Conservation (phyloP, 1,140 invertebrate genomes). For the Heliconius hewitsoni region DNA sequence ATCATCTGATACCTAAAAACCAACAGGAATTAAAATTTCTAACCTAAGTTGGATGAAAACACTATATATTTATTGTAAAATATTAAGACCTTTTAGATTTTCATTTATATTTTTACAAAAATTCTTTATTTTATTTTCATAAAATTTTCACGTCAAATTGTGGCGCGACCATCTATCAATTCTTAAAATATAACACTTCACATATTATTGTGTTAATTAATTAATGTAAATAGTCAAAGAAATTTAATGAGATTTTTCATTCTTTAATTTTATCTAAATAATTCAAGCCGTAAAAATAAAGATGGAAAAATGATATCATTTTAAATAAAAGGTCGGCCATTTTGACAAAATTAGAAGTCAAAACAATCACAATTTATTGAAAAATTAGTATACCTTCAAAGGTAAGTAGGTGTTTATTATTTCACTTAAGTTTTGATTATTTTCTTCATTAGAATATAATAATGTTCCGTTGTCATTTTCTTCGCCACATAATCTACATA, state of each 20-base stretch:
- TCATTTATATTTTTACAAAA: background rate
- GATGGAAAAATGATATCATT: slow-evolving; percentile 61
- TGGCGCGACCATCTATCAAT: slow-evolving; percentile 46
- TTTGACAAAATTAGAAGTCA: slow-evolving; percentile 81
- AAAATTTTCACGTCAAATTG: slow-evolving; percentile 42
- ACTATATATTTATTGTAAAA: background rate
- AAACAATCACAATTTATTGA: slow-evolving; percentile 81
- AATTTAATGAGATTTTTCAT: slow-evolving; percentile 7
- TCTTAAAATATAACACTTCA: slow-evolving; percentile 20
- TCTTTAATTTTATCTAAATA: slow-evolving; percentile 8
- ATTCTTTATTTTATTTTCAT: slow-evolving; percentile 5
- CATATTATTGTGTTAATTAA: background rate
- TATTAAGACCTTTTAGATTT: background rate
- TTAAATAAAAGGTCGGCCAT: slow-evolving; percentile 57
- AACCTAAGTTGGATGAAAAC: background rate
- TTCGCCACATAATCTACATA: slow-evolving; percentile 88
- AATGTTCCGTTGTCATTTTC: slow-evolving; percentile 86
- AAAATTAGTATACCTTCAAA: slow-evolving; percentile 83
- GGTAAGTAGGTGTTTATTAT: slow-evolving; percentile 88
- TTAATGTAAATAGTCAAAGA: background rate
- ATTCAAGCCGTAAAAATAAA: slow-evolving; percentile 44
- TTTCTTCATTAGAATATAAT: slow-evolving; percentile 82
- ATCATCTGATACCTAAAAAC: slow-evolving; percentile 84
- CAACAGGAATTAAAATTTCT: background rate
- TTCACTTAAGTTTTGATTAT: slow-evolving; percentile 83